A percentile compares a stretch with the other conserved stretches of the same genome.
Evolutionary conservation across 2,113 vertebrate genomes (phyloP).

Genomic region (Peromyscus polionotus): DNA sequence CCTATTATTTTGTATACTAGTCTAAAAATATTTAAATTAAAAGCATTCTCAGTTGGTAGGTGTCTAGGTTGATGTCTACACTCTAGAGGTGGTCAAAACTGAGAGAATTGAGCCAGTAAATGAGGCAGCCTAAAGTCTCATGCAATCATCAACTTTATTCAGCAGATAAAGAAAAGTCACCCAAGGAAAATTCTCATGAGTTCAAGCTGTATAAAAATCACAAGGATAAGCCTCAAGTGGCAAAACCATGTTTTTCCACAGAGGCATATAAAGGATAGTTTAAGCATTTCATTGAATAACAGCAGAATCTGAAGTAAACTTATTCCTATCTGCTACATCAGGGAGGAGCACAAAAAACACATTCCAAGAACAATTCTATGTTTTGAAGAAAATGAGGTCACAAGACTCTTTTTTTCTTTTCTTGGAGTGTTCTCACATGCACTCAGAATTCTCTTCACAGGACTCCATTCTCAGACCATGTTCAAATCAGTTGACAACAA

Average conservation of each 20-base stretch:
- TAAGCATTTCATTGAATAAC: background rate
- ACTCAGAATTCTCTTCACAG: background rate
- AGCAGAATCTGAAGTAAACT: background rate
- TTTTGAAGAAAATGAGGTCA: background rate
- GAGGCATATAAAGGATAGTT: background rate
- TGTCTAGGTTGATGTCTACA: background rate
- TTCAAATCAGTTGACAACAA: background rate
- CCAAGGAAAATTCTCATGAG: background rate
- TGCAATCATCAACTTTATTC: background rate
- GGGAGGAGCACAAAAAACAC: background rate
- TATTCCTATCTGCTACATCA: rapidly evolving
- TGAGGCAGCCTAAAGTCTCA: background rate
- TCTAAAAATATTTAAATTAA: background rate
- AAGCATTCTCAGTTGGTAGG: background rate
- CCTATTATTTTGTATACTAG: background rate
- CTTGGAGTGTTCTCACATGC: background rate
- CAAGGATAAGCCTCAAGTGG: background rate
- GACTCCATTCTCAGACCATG: background rate
- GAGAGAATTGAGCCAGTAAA: background rate
- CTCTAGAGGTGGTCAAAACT: background rate
- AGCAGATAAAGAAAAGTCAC: background rate
- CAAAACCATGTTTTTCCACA: background rate
- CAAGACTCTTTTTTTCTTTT: background rate
- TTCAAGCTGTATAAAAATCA: background rate
- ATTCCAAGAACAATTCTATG: background rate